Conservation (phyloP, 2,888 invertebrate species). For the Dynastes tityus region DNA sequence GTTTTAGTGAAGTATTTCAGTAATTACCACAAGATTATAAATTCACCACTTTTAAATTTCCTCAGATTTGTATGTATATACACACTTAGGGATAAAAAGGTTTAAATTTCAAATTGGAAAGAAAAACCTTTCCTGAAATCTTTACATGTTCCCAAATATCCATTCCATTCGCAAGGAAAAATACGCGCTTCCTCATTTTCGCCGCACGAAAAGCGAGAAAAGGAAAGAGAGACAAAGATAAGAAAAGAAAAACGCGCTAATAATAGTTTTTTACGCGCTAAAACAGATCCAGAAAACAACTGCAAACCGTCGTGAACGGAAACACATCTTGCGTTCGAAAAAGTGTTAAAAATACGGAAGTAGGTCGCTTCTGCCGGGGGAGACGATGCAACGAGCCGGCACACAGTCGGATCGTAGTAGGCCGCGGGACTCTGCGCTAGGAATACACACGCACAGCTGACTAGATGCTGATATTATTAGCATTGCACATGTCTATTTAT, state of each 20-base stretch:
- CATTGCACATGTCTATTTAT: conserved; percentile 52
- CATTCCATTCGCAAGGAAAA: too few relatives aligned
- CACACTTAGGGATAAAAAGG: too few relatives aligned
- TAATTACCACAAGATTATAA: too few relatives aligned
- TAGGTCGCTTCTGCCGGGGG: conserved; percentile 62
- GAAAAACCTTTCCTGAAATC: too few relatives aligned
- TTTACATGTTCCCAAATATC: too few relatives aligned
- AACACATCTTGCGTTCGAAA: conserved; percentile 59
- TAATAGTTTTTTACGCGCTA: conserved; percentile 42
- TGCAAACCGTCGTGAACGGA: conserved; percentile 58
- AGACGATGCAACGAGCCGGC: conserved; percentile 51
- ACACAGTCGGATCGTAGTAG: conserved; percentile 55
- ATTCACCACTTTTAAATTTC: too few relatives aligned
- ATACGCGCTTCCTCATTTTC: too few relatives aligned
- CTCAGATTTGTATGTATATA: too few relatives aligned
- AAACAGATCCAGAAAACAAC: conserved; percentile 47
- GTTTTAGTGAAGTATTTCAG: too few relatives aligned
- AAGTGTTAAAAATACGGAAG: conserved; percentile 66
- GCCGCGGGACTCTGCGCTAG: conserved; percentile 51
- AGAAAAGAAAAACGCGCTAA: conserved; percentile 33
- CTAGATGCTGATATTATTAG: conserved; percentile 58
- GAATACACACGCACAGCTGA: conserved; percentile 58
- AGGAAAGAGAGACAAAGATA: background rate
- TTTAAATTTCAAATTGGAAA: too few relatives aligned
- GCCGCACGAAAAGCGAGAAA: background rate